A percentile compares a stretch with the other conserved stretches of the same genome.
Evolutionary conservation across 2,888 invertebrate species (phyloP).

Genomic region (Epinotia demarniana): DNA sequence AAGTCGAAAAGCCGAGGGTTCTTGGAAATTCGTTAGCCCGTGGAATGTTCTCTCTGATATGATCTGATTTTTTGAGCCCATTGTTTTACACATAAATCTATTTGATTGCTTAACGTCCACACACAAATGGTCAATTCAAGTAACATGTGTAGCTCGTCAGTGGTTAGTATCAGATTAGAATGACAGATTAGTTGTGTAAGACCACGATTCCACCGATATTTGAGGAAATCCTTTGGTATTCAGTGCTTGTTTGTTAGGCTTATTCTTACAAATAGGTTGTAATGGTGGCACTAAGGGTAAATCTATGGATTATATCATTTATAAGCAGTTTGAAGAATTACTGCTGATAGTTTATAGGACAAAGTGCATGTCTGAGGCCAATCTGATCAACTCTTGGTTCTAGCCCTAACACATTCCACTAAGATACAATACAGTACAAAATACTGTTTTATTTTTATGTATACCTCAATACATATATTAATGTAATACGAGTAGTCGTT

Average conservation of each 20-base stretch:
- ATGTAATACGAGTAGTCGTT: no score
- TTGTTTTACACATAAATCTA: neutral
- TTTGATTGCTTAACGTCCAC: neutral
- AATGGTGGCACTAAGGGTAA: neutral
- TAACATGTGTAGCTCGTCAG: neutral
- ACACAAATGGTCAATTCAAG: neutral
- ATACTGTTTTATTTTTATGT: no score
- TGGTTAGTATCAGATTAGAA: slow-evolving; percentile 4
- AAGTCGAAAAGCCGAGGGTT: neutral
- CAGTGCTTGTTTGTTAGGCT: neutral
- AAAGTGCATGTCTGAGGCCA: no score
- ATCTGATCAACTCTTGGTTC: no score
- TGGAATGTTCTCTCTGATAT: neutral
- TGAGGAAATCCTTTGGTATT: neutral
- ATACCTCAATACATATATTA: no score
- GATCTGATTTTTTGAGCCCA: neutral
- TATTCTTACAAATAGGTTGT: neutral
- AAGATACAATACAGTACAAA: no score
- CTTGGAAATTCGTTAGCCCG: neutral
- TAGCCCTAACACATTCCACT: no score
- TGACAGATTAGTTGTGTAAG: neutral
- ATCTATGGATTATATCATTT: no score
- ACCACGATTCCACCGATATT: neutral
- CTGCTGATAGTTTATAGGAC: no score
- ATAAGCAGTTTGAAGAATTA: no score